Evolutionary conservation across 2,888 invertebrate species (phyloP).

Genomic region (Mycogona germanica): DNA sequence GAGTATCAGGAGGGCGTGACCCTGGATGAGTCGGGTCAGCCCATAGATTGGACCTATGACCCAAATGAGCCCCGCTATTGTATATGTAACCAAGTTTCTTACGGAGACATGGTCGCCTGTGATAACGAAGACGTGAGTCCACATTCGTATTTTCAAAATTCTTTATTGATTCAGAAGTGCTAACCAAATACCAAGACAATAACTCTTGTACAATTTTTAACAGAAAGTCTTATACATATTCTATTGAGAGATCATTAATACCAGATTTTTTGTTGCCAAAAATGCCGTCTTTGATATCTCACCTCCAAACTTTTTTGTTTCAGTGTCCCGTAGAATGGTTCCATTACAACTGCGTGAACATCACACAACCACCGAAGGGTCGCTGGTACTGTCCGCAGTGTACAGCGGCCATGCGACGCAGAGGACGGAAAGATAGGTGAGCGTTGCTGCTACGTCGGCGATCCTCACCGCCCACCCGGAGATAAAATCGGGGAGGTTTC

Average conservation of each 20-base stretch:
- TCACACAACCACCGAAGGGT: slow-evolving; percentile 90
- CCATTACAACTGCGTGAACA: slow-evolving; percentile 95
- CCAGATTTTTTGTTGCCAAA: slow-evolving; percentile 29
- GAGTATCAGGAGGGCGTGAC: slow-evolving; percentile 12
- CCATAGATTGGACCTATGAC: slow-evolving; percentile 74
- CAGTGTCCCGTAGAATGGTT: slow-evolving; percentile 99
- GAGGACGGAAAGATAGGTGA: slow-evolving; percentile 44
- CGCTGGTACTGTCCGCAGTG: slow-evolving; percentile 99
- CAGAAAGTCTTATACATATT: too few species aligned
- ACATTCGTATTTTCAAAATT: slow-evolving; percentile 5
- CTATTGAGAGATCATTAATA: neutral
- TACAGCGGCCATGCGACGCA: slow-evolving; percentile 69
- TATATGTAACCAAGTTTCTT: slow-evolving; percentile 92
- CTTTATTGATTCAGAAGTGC: too few species aligned
- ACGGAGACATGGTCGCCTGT: slow-evolving; percentile 98
- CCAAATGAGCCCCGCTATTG: slow-evolving; percentile 95
- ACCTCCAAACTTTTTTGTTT: too few species aligned
- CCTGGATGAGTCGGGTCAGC: slow-evolving; percentile 28
- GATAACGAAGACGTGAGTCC: slow-evolving; percentile 85
- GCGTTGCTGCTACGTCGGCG: too few species aligned
- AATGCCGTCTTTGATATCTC: too few species aligned
- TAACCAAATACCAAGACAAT: neutral
- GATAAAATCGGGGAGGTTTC: too few species aligned
- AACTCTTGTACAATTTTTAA: too few species aligned
- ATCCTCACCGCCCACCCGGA: too few species aligned